These are phyloP conservation scores for Entomyzon cyanotis DNA, from an alignment of 2,113 vertebrate genomes.

Conservation along the genomic window DNA sequence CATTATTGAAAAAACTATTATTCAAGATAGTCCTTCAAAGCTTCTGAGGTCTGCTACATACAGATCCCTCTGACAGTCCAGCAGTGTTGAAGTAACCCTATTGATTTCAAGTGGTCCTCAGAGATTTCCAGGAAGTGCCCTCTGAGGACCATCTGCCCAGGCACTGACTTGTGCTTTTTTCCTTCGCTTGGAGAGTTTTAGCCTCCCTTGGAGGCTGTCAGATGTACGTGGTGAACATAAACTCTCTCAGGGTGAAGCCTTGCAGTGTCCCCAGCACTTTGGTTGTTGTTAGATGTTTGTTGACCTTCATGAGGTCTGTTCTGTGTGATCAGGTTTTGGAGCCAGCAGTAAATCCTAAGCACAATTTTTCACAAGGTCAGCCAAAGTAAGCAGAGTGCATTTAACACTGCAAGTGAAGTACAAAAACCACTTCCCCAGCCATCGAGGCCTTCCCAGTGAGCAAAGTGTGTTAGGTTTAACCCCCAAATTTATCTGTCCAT, in stretches of 20 bases:
- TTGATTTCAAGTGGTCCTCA: background rate
- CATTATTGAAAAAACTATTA: background rate
- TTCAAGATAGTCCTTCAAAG: background rate
- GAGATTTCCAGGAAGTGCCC: background rate
- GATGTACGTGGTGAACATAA: background rate
- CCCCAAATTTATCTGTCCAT: background rate
- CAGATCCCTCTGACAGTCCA: background rate
- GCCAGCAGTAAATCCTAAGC: background rate
- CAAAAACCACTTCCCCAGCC: background rate
- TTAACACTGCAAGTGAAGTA: background rate
- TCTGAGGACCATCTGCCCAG: background rate
- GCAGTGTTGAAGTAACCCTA: background rate
- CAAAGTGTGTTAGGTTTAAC: background rate
- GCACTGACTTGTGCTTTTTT: background rate
- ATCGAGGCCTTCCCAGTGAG: background rate
- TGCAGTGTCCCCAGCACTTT: background rate
- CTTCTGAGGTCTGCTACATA: background rate
- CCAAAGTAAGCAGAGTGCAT: background rate
- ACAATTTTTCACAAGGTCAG: background rate
- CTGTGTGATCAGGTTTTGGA: background rate
- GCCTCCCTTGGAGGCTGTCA: background rate
- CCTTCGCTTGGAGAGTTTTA: background rate
- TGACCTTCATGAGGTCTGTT: background rate
- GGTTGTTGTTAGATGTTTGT: background rate
- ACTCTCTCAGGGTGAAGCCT: background rate